A percentile compares a stretch with the other conserved stretches of the same genome.
phyloP scores from a whole-genome alignment of 2,888 invertebrate species.

The Caenorhabditis becei region DNA sequence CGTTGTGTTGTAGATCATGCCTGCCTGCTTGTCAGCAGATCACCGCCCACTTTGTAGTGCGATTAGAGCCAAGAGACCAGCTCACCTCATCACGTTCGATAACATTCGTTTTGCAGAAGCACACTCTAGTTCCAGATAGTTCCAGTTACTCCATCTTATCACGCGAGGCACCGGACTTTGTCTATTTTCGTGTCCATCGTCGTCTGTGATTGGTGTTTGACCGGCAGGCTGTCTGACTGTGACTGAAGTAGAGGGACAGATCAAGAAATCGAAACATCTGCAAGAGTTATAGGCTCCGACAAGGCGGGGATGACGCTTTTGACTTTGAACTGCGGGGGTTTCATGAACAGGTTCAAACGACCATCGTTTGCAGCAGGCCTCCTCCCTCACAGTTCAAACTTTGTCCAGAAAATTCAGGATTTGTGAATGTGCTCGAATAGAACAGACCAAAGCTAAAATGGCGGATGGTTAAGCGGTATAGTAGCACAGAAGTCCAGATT shows the following conservation, averaged over 20 bases:
- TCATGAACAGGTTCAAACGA: neutral
- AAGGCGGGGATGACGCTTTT: neutral
- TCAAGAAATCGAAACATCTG: neutral
- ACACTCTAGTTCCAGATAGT: slow-evolving; percentile 3
- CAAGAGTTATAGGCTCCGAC: slow-evolving; percentile 1
- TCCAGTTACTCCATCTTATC: neutral
- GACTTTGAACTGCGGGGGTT: neutral
- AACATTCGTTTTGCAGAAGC: slow-evolving; percentile 12
- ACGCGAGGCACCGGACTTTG: neutral
- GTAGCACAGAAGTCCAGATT: no score
- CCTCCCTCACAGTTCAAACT: no score
- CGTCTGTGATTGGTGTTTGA: slow-evolving; percentile 10
- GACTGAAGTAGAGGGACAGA: neutral
- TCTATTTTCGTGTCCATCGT: slow-evolving; percentile 1
- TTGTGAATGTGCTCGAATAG: no score
- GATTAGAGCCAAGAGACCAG: slow-evolving; percentile 7
- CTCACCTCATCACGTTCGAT: neutral
- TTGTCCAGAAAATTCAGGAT: no score
- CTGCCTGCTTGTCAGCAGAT: slow-evolving; percentile 20
- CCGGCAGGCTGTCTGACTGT: slow-evolving; percentile 3
- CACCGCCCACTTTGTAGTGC: neutral
- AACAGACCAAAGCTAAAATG: no score
- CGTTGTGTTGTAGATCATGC: slow-evolving; percentile 15
- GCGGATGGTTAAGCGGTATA: no score
- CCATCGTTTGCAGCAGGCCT: neutral